Base-by-base conservation (phyloP, 2,797 vertebrate genomes). In the Alosa sapidissima region DNA sequence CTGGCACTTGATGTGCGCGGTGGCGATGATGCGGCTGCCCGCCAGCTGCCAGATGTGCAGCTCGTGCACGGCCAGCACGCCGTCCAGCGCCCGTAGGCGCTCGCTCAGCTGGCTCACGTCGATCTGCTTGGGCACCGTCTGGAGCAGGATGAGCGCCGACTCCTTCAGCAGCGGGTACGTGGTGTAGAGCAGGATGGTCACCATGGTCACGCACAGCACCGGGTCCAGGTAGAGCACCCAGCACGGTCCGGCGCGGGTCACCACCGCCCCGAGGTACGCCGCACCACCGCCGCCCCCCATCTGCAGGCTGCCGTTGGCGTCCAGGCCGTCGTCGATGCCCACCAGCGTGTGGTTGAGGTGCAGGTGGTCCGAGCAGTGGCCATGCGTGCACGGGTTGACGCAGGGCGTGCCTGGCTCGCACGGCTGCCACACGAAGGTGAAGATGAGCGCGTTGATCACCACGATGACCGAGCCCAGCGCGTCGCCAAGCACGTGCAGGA, bases 221-320 rank as follows among this genome's bases (percentile, higher is more conserved):
- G 98, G 98, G 88, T 99, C 98, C 92, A 99, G 93, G 93, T 99
- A 99, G 0, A 99, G 95, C 36, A 99, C 96, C 98, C 98, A 99
- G 94, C 98, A 99, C 19, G 98, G 98, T 45, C 98, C 97, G 0
- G 96, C 96, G 13, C 85, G 24, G 0, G 60, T 84, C 81, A 91
- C 6, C 0, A 62, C 5, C 52, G 84, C 19, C 0, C 36, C 68
- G 36, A 19, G 65, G 5, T 75, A 36, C 36, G 41, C 10, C 3
- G 0, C 54, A 2, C 36, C 36, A 1, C 0, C 54, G 2, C 36
- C 36, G 1, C 7, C 36, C 16, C 47, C 72, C 41, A 45, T 2
- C 13, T 47, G 41, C 72, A 78, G 72, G 72, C 72, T 78, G 1
- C 0, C 3, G 86, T 91, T 92, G 5, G 19, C 0, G 33, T n/a